A percentile compares a stretch with the other conserved stretches of the same genome.
Evolutionary conservation across 1,140 invertebrate species (phyloP).

Genomic region (Penaeus vannamei): DNA sequence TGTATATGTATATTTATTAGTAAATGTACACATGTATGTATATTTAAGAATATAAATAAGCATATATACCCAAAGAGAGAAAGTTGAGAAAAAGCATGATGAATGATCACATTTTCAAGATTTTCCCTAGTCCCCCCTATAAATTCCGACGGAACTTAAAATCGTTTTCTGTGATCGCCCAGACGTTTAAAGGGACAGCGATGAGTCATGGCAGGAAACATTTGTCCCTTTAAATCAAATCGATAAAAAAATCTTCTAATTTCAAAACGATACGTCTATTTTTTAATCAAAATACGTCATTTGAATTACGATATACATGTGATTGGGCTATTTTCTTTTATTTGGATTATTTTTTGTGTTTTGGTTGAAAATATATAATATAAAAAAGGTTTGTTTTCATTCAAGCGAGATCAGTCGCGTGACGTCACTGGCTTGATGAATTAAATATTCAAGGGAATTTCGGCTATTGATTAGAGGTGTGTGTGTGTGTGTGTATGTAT

Average conservation of each 20-base stretch:
- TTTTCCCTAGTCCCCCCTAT: neutral
- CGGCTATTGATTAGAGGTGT: neutral
- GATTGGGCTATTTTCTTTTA: neutral
- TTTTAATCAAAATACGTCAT: too few relatives aligned
- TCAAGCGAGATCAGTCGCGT: too few relatives aligned
- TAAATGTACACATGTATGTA: neutral
- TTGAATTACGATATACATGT: neutral
- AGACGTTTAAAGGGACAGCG: neutral
- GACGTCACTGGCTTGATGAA: too few relatives aligned
- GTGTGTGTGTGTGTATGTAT: neutral
- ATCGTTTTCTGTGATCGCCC: too few relatives aligned
- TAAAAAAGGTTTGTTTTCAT: too few relatives aligned
- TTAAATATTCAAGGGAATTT: too few relatives aligned
- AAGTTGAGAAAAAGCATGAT: neutral
- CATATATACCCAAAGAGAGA: neutral
- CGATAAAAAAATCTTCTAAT: too few relatives aligned
- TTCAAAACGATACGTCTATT: too few relatives aligned
- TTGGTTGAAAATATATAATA: too few relatives aligned
- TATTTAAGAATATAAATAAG: neutral
- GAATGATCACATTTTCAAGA: neutral
- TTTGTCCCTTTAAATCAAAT: neutral
- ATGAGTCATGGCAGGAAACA: neutral
- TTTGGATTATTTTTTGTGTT: too few relatives aligned
- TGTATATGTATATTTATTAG: constrained; percentile 11
- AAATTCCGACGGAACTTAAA: neutral